Base-by-base conservation (phyloP, 1,140 invertebrate species). In the Bilobella aurantiaca region DNA sequence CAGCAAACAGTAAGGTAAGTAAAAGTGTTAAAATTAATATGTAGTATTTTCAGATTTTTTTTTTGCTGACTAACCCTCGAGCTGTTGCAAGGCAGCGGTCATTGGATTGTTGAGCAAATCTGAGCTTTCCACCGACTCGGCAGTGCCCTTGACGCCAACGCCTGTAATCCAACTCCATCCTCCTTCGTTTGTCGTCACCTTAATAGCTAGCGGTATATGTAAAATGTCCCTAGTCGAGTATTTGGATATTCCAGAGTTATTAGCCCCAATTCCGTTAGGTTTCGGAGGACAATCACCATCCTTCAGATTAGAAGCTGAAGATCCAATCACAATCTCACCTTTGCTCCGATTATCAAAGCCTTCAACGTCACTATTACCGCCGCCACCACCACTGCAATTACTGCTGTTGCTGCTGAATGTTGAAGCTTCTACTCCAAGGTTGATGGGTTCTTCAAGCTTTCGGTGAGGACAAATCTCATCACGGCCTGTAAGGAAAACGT, bases 151-250 rank as follows among this genome's bases (percentile, higher is more conserved):
- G 21, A 83, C 88, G 65, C 85, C 81, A 49, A 91, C 83, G 46
- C 87, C 87, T 23, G 87, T 86, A 65, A 91, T 83, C 83, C 87
- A 91, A 75, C 85, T 83, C 89, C 89, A 91, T 42, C 89, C 89
- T 56, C 83, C 81, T 79, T 77, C 77, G 80, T 83, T 90, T 23
- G 30, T 57, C 42, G 64, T 72, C 16, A 65, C 58, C 18, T 63
- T 65, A 62, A 64, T 62, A 57, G 59, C 46, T 42, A 67, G 63
- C 23, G 64, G 67, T 62, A 71, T 53, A 53, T 12, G 21, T 23
- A 53, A 14, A 53, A 8, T 23, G 49, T 53, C 49, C 49, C 49
- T 53, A 23, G 21, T 53, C 3, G 12, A 5, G 49, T 5, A 53
- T 53, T 53, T 53, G 49, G 49, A 53, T 5, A 23, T 14, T 53